phyloP scores from a whole-genome alignment of 92 coral and sea anemone species.

The Paramuricea clavata region DNA sequence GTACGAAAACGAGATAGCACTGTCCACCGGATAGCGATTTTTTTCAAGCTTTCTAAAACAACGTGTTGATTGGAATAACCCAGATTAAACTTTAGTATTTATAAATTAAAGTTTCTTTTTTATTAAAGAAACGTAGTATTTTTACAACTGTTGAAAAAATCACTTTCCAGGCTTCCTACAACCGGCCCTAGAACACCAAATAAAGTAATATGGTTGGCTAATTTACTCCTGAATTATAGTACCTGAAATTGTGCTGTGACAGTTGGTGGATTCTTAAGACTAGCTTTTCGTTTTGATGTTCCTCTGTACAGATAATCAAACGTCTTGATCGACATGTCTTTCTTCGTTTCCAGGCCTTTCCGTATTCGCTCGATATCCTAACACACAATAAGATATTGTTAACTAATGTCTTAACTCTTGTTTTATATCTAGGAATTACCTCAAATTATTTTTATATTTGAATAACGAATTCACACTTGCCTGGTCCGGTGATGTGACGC shows the following conservation, averaged over 20 bases:
- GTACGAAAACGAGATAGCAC: too few species aligned
- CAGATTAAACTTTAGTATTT: too few species aligned
- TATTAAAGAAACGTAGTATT: too few species aligned
- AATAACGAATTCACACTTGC: too few species aligned
- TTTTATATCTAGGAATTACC: background rate
- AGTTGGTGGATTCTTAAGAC: constrained; percentile 97
- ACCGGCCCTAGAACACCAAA: too few species aligned
- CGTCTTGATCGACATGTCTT: constrained; percentile 95
- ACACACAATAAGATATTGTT: background rate
- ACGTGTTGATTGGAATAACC: too few species aligned
- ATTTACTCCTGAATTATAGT: background rate
- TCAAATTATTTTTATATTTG: background rate
- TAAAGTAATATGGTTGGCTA: too few species aligned
- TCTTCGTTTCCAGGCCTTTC: constrained; percentile 94
- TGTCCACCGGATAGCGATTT: too few species aligned
- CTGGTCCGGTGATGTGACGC: constrained; percentile 37
- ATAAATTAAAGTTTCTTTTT: too few species aligned
- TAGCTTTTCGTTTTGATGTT: constrained; percentile 81
- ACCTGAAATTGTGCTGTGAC: constrained; percentile 99
- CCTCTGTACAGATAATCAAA: constrained; percentile 87
- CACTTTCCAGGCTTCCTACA: too few species aligned
- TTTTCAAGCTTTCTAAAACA: too few species aligned
- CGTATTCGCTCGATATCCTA: constrained; percentile 88
- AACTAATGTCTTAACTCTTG: background rate
- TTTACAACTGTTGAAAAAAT: too few species aligned